Evolutionary conservation across 2,113 vertebrate species (phyloP).

Genomic region (Sinocyclocheilus rhinocerous): DNA sequence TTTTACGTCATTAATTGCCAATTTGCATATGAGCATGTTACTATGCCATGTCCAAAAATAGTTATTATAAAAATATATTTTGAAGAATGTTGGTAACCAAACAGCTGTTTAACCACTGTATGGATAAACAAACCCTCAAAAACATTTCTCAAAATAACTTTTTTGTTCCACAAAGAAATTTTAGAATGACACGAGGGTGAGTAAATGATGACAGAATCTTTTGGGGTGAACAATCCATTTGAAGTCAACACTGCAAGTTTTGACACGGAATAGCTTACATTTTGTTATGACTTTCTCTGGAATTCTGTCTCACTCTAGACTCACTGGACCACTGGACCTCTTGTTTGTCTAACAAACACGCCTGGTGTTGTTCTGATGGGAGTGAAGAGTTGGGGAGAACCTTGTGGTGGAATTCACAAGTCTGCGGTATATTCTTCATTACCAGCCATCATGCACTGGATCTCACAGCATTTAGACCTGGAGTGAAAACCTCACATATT

Average conservation of each 20-base stretch:
- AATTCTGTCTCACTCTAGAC: not conserved
- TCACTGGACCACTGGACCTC: slow-evolving; percentile 55
- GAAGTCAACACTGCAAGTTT: not conserved
- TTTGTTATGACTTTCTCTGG: not conserved
- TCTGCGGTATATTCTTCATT: slow-evolving; percentile 65
- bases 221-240: not conserved
- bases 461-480: slow-evolving; percentile 52
- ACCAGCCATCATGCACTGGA: slow-evolving; percentile 62
- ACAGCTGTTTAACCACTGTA: too few species aligned
- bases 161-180: too few species aligned
- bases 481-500: not conserved
- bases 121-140: too few species aligned
- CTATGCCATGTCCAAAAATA: too few species aligned
- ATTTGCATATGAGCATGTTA: too few species aligned
- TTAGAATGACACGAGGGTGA: not conserved
- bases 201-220: not conserved
- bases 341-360: slow-evolving; percentile 66
- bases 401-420: slow-evolving; percentile 61
- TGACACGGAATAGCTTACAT: not conserved
- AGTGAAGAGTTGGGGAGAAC: slow-evolving; percentile 64
- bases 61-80: too few species aligned
- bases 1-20: too few species aligned
- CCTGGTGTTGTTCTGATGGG: slow-evolving; percentile 61
- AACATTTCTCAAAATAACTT: too few species aligned
- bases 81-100: too few species aligned